Percentiles rank a stretch among this genome's conserved stretches.
Evolutionary conservation across 2,113 vertebrate species (phyloP).

Genomic region (Merops nubicus): DNA sequence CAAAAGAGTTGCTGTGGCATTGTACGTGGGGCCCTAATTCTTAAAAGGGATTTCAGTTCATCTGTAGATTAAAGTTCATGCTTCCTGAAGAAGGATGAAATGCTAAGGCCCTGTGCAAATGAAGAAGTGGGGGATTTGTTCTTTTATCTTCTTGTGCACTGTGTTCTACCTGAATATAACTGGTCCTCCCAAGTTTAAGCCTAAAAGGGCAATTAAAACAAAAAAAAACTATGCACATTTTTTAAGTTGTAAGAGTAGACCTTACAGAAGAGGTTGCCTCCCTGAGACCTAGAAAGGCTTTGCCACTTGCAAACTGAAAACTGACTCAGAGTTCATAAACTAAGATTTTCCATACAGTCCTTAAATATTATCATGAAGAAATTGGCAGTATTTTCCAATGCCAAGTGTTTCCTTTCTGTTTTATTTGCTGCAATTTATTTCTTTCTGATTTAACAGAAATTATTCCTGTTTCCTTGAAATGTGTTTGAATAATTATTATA

Average conservation of each 20-base stretch:
- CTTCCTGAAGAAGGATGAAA: background rate
- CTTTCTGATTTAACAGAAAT: background rate
- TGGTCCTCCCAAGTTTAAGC: background rate
- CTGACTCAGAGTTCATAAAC: background rate
- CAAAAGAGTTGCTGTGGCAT: background rate
- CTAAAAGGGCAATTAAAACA: background rate
- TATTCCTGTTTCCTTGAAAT: background rate
- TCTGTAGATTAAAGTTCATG: background rate
- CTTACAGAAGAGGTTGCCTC: background rate
- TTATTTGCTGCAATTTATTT: background rate
- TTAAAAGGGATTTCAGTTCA: background rate
- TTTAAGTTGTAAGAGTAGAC: background rate
- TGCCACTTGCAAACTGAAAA: background rate
- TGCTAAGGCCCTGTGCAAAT: background rate
- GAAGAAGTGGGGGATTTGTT: background rate
- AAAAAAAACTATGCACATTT: background rate
- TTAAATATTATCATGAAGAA: background rate
- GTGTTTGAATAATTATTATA: background rate
- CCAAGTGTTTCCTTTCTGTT: background rate
- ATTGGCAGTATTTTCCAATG: background rate
- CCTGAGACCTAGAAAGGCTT: background rate
- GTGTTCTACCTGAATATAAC: background rate
- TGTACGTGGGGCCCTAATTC: background rate
- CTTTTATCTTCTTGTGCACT: background rate
- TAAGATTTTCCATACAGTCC: background rate